Percentiles rank a stretch among this genome's conserved stretches.
These are phyloP conservation scores for Pagrus major DNA, from an alignment of 2,113 vertebrate genomes.

Conservation along the genomic window DNA sequence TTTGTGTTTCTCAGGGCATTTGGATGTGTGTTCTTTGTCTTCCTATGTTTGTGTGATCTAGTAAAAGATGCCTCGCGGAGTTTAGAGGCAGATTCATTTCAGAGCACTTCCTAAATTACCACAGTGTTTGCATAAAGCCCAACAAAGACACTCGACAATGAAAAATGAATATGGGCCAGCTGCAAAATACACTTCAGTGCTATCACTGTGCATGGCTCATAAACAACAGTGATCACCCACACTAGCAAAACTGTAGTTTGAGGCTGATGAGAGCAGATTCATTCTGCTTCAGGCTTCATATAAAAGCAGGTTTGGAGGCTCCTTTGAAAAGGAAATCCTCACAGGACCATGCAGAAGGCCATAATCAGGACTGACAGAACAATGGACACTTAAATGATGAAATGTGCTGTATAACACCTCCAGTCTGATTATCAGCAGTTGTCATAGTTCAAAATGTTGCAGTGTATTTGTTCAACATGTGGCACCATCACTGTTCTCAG, in stretches of 20 bases:
- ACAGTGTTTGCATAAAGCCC: slow-evolving; percentile 29
- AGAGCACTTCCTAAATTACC: slow-evolving; percentile 39
- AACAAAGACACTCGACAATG: slow-evolving; percentile 35
- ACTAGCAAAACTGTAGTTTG: slow-evolving; percentile 15
- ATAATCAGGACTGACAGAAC: not conserved
- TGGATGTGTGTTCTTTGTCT: slow-evolving; percentile 1
- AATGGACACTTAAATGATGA: slow-evolving; percentile 8
- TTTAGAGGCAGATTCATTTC: slow-evolving; percentile 52
- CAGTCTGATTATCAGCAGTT: not conserved
- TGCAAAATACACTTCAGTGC: slow-evolving; percentile 27
- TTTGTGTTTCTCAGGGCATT: slow-evolving; percentile 7
- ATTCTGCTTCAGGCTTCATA: slow-evolving; percentile 9
- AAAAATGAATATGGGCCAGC: slow-evolving; percentile 35
- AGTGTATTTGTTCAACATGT: not conserved
- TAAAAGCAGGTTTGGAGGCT: not conserved
- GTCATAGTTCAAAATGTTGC: not conserved
- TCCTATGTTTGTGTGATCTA: slow-evolving; percentile 20
- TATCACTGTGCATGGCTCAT: slow-evolving; percentile 18
- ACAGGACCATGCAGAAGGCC: not conserved
- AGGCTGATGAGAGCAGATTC: slow-evolving; percentile 43
- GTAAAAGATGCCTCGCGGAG: slow-evolving; percentile 31
- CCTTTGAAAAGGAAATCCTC: slow-evolving; percentile 16
- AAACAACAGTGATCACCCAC: slow-evolving; percentile 41
- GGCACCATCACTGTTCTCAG: not conserved
- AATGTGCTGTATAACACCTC: not conserved